Evolutionary conservation across 2,797 vertebrate genomes (phyloP).

Genomic region (Acrossocheilus wenchowensis): DNA sequence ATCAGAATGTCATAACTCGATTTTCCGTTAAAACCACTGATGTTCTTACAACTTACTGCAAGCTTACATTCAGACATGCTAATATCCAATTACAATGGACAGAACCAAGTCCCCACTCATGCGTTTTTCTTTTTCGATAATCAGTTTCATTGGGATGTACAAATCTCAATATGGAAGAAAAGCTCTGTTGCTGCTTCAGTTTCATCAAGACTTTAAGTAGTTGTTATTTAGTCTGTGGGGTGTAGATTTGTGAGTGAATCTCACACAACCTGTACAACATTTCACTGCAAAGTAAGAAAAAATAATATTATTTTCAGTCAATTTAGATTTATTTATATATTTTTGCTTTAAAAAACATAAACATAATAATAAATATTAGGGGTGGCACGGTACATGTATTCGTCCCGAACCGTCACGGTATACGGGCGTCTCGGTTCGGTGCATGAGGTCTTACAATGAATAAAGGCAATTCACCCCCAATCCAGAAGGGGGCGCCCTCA

Average conservation of each 20-base stretch:
- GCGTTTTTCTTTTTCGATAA: not conserved
- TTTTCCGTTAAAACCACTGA: not conserved
- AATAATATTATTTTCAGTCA: not conserved
- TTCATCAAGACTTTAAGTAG: not conserved
- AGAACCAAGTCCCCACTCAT: not conserved
- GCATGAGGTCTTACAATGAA: no score
- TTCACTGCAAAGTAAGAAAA: not conserved
- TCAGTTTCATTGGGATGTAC: not conserved
- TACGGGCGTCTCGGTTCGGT: no score
- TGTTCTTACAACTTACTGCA: not conserved
- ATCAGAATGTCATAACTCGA: not conserved
- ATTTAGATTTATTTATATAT: not conserved
- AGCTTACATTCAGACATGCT: not conserved
- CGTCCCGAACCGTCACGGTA: no score
- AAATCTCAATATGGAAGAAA: not conserved
- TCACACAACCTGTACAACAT: not conserved
- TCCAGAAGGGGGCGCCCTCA: no score
- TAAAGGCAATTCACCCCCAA: no score
- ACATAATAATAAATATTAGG: no score
- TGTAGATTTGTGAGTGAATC: not conserved
- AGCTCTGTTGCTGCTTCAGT: not conserved
- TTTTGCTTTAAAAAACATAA: not conserved
- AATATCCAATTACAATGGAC: not conserved
- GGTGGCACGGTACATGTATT: no score
- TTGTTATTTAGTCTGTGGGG: not conserved